Conservation (phyloP, 1,140 invertebrate species). For the Rhyzopertha dominica region DNA sequence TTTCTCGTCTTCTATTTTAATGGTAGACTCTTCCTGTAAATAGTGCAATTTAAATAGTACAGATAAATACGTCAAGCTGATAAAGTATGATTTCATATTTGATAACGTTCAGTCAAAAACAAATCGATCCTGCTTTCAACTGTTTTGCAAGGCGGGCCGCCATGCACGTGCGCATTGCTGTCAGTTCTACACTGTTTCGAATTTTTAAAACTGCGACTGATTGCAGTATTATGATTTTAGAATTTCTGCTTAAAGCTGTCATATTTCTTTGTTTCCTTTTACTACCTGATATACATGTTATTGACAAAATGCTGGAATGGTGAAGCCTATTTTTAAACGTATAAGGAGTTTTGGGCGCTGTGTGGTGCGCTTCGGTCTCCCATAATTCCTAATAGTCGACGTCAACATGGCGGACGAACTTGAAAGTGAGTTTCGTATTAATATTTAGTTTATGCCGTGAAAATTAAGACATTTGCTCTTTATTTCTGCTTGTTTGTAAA, state of each 20-base stretch:
- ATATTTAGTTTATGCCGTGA: conserved; percentile 10
- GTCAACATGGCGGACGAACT: conserved; percentile 71
- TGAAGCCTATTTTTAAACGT: conserved; percentile 22
- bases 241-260: background rate
- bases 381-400: conserved; percentile 44
- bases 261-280: background rate
- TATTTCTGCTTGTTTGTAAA: background rate
- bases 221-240: background rate
- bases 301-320: conserved; percentile 1
- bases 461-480: background rate
- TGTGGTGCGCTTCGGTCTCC: conserved; percentile 23
- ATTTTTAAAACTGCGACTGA: conserved; percentile 15
- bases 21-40: no score
- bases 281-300: background rate
- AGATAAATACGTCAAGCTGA: no score
- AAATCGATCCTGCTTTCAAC: conserved; percentile 16
- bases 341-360: conserved; percentile 13
- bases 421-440: conserved; percentile 60
- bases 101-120: background rate
- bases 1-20: conserved; percentile 19
- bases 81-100: background rate
- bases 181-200: conserved; percentile 13
- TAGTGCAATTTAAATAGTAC: no score
- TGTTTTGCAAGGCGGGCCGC: conserved; percentile 18
- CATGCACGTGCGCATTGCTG: conserved; percentile 15